Base-by-base conservation (phyloP, 2,888 invertebrate genomes). In the Lepidochitona cinerea region DNA sequence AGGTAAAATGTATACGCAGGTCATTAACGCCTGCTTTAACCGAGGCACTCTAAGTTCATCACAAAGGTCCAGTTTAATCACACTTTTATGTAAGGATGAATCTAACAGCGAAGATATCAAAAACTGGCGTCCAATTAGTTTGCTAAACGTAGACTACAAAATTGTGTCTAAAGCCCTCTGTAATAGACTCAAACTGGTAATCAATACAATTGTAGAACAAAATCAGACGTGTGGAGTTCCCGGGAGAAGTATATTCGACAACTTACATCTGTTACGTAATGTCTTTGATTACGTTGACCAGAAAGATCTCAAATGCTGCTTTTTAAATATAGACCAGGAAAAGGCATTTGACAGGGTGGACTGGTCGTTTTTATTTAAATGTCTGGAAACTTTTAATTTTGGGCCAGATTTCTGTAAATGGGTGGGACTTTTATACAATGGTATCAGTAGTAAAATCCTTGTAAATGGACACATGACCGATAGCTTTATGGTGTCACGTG, bases 311-410 rank as follows among this genome's bases (percentile, higher is more conserved):
- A 14, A 54, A 41, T 71, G 76, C 37, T 70, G 70, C 41, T 79
- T 81, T 66, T 75, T 80, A 36, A 64, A 52, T 72, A 41, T 81
- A 49, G 82, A 82, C 66, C 82, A 82, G 69, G 79, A 78, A 66
- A 83, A 82, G 54, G 81, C 81, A 1, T 82, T 82, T 49, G 81
- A 81, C 68, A 69, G 80, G 54, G 81, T 81, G 12, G 73, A 74
- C 29, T 75, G 78, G 68, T 64, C 70, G 12, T 82, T 74, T 72
- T 26, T 83, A 26, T 78, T 75, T 73, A 72, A 79, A 66, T 67
- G 71, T 14, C 59, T 83, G 33, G 7, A 70, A 9, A 52, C 72
- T 9, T 81, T 78, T 73, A 78, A 79, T n/a, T 81, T 49, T 23
- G 2, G 7, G 23, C 49, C 49, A 18, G 49, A 5, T 23, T 49